phyloP scores from a whole-genome alignment of 23 tunicate genomes.

The Halocynthia aurantium region DNA sequence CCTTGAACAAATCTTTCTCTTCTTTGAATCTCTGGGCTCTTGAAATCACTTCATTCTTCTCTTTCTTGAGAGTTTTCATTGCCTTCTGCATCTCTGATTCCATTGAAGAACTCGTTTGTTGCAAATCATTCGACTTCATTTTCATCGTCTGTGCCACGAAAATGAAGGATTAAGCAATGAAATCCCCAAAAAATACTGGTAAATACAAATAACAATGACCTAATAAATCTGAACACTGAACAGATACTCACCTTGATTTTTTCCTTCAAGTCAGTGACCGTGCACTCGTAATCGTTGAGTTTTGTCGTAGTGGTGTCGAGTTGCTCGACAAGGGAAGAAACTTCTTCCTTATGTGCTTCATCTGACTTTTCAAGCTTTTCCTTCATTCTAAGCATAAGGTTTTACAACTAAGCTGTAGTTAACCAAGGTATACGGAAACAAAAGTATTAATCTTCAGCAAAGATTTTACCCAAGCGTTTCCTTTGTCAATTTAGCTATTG shows the following conservation, averaged over 20 bases:
- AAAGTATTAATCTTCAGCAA: too few species aligned
- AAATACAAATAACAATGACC: neutral
- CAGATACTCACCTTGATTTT: constrained; percentile 37
- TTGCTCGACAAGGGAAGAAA: constrained; percentile 6
- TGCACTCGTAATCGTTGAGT: constrained; percentile 23
- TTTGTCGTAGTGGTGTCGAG: neutral
- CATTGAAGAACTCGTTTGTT: neutral
- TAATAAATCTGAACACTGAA: neutral
- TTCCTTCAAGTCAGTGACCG: constrained; percentile 26
- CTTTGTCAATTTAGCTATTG: constrained; percentile 28
- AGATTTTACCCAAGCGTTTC: constrained; percentile 21
- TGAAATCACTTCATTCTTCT: constrained; percentile 24
- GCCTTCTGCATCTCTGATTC: constrained; percentile 12
- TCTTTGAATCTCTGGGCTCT: constrained; percentile 47
- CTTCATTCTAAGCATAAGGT: constrained; percentile 17
- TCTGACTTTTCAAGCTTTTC: neutral
- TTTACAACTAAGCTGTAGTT: constrained; percentile 27
- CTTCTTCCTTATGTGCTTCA: neutral
- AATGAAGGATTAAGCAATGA: neutral
- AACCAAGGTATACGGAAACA: neutral
- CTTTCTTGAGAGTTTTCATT: constrained; percentile 7
- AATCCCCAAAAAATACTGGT: neutral
- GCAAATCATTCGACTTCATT: constrained; percentile 34
- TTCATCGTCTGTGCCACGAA: constrained; percentile 34
- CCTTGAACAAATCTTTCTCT: constrained; percentile 72